Base-by-base conservation (phyloP, 2,888 invertebrate genomes). In the Pandemis cinnamomeana region DNA sequence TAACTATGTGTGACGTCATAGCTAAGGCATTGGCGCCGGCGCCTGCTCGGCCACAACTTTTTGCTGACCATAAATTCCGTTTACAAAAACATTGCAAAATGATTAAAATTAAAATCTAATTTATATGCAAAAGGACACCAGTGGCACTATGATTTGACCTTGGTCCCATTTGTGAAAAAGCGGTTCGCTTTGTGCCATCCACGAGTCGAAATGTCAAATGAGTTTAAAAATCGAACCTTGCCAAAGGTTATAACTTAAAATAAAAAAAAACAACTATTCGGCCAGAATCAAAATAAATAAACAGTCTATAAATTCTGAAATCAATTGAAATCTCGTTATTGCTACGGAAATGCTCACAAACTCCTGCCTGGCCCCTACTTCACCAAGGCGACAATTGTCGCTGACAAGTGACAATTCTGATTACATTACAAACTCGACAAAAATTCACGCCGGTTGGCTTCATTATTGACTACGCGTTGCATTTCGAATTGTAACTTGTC, bases 11-110 rank as follows among this genome's bases (percentile, higher is more conserved):
- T 74, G 74, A 74, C 74, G 74, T 67, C 71, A 71, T 62, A 11
- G 53, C 46, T 13, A 53, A 70, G 55, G 71, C 55, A 74, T 68
- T 67, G 74, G 71, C 74, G 74, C 74, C 74, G 74, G 74, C 74
- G 74, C 74, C 67, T 67, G 73, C 44, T 41, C 55, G 61, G 55
- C 27, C 60, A 51, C 51, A 51, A 67, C 51, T 66, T 71, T 74
- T 61, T 66, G 70, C 51, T 44, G 20, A 20, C 71, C 67, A 71
- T 67, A 74, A 62, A 71, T 48, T 67, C 46, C 15, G 64, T 48
- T 64, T 58, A 69, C 46, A 72, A 70, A 72, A 72, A 60, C 67
- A 66, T 73, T 73, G 64, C 64, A 51, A 73, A 70, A 73, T 70
- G 20, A 70, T 66, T 70, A n/a, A 70, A 66, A 73, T 66, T 73